Base-by-base conservation (phyloP, 2,888 invertebrate genomes). In the Limenitis camilla region DNA sequence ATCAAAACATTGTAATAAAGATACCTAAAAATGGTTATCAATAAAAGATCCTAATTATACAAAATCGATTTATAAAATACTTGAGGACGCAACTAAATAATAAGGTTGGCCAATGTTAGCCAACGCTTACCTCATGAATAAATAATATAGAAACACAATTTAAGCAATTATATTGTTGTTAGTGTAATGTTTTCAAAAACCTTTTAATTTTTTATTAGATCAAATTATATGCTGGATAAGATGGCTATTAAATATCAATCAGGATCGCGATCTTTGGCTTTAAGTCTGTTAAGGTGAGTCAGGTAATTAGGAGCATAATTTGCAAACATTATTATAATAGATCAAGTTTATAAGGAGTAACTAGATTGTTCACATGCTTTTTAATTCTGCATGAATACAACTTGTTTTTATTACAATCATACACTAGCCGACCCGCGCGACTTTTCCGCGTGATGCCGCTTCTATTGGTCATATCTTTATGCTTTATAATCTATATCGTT, bases 151-250 rank as follows among this genome's bases (percentile, higher is more conserved):
- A 80, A 76, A 82, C 81, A 78, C 73, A 82, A 81, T 82, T 82
- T 77, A 87, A 80, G 81, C 79, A 85, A 87, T 87, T 86, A 86
- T 82, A 71, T 71, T 63, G 80, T 79, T 83, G 80, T 83, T 83
- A 79, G 78, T 79, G 82, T 75, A 68, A 81, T 79, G 77, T 82
- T 84, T 80, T 83, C 66, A 71, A 82, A 85, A 83, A 78, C 81
- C 81, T 83, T 86, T 87, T 84, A 85, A 85, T 82, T 86, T 86
- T 87, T 86, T 86, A 86, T 83, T 80, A 78, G 78, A 73, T 66
- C 76, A 77, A 80, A 85, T 84, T 83, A 81, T 78, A 59, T 61
- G 63, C 67, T 81, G 86, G 82, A 85, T 83, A 77, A 76, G 75
- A 68, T 65, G 52, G 64, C 77, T 69, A 85, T 86, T 87, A 87